Conservation (phyloP, 2,113 vertebrate species). For the Speoplatyrhinus poulsoni region DNA sequence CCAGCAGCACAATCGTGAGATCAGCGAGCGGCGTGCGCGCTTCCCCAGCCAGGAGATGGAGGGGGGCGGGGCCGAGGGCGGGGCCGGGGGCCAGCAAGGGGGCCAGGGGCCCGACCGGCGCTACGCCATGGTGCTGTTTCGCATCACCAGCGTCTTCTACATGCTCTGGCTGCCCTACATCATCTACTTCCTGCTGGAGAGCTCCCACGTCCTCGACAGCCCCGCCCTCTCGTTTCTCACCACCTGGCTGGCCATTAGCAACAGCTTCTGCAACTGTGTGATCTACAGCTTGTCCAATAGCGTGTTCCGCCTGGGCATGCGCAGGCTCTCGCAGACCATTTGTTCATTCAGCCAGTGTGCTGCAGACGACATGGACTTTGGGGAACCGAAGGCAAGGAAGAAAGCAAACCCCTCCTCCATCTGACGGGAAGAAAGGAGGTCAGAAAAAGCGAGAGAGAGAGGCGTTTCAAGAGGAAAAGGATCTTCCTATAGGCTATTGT, state of each 20-base stretch:
- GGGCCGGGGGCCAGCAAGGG: slow-evolving; percentile 72
- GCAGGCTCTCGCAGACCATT: slow-evolving; percentile 91
- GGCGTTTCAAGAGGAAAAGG: slow-evolving; percentile 4
- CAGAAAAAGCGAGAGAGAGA: neutral
- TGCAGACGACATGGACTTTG: slow-evolving; percentile 82
- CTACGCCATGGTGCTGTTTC: slow-evolving; percentile 96
- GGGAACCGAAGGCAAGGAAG: slow-evolving; percentile 89
- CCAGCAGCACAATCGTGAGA: slow-evolving; percentile 98
- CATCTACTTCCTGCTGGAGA: slow-evolving; percentile 96
- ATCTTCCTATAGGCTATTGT: slow-evolving; percentile 8
- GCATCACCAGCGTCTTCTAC: slow-evolving; percentile 98
- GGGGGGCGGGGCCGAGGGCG: slow-evolving; percentile 74
- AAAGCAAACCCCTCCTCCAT: slow-evolving; percentile 96
- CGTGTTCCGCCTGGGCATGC: slow-evolving; percentile 93
- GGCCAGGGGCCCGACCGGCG: slow-evolving; percentile 88
- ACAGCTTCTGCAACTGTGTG: slow-evolving; percentile 99
- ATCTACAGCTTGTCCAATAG: slow-evolving; percentile 99
- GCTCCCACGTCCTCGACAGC: slow-evolving; percentile 90
- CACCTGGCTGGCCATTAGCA: slow-evolving; percentile 99
- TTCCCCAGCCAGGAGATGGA: slow-evolving; percentile 94
- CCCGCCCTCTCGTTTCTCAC: slow-evolving; percentile 93
- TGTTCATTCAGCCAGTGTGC: slow-evolving; percentile 85
- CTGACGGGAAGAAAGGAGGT: slow-evolving; percentile 59
- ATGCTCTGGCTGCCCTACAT: slow-evolving; percentile 98
- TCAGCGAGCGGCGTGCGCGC: slow-evolving; percentile 90